Evolutionary conservation across 2,888 invertebrate species (phyloP).

Genomic region (Calameuta idolon): DNA sequence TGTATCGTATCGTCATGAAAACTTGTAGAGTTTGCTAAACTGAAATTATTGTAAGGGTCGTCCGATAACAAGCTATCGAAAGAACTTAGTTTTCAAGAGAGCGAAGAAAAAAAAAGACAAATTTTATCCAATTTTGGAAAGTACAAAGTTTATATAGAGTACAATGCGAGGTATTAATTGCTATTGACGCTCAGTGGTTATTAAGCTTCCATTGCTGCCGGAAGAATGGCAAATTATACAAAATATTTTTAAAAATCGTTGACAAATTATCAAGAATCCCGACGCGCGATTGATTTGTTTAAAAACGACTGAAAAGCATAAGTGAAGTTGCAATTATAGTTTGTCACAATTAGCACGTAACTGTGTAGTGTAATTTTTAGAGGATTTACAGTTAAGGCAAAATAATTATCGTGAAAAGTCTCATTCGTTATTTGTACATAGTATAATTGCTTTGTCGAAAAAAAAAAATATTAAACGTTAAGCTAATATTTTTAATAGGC

Average conservation of each 20-base stretch:
- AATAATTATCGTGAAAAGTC: background rate
- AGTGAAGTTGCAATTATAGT: background rate
- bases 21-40: background rate
- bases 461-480: background rate
- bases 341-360: background rate
- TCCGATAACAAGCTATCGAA: background rate
- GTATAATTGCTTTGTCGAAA: background rate
- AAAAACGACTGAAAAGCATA: background rate
- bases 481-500: background rate
- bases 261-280: background rate
- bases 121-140: background rate
- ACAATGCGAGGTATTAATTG: background rate
- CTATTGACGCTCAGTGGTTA: background rate
- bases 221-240: background rate
- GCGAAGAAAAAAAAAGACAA: background rate
- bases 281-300: background rate
- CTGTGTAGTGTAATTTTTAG: background rate
- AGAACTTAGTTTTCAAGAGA: background rate
- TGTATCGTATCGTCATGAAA: background rate
- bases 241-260: background rate
- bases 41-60: background rate
- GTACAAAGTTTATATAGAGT: background rate
- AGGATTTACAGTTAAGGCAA: background rate
- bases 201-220: background rate
- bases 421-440: background rate